Base-by-base conservation (phyloP, 2,888 invertebrate genomes). In the Erebia aethiops region DNA sequence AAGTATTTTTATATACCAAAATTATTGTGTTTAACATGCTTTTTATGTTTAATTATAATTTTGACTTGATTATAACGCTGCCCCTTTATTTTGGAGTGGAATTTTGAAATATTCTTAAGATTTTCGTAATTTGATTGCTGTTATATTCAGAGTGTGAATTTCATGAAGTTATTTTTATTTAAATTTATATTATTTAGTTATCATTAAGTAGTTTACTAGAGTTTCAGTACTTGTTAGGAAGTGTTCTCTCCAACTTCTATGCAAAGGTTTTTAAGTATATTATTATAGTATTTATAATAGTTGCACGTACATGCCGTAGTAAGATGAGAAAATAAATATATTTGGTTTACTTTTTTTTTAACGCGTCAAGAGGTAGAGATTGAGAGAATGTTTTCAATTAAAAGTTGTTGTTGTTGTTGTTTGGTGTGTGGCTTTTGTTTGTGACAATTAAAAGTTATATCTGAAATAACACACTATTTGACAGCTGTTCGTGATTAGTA, bases 31-130 rank as follows among this genome's bases (percentile, higher is more conserved):
- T 49, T 49, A 49, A 49, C 62, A 62, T 62, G 49, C 46, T 62
- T 46, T 61, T 62, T 62, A 61, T 62, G 62, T 62, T 62, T 61
- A 61, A 61, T 61, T 62, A 62, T 62, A 62, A 21, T 21, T 62
- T 62, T 49, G 49, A 46, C 21, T 61, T 46, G 18, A 61, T 62
- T 62, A 62, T 62, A 26, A 62, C 49, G 8, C 14, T 21, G 46
- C 49, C 13, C 49, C 21, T 26, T 62, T 21, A 61, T 41, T 43
- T 2, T 9, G 21, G 21, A 46, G 21, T 13, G 18, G 14, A 62
- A 62, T 62, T 62, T 62, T 49, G 7, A 21, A 49, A 62, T 49
- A 21, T 62, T 21, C 21, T 16, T 14, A 18, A 61, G 43, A 16
- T 18, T 18, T 54, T 54, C 54, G 54, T 54, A 9, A 18, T 2